Evolutionary conservation across 2,797 vertebrate genomes (phyloP), one percentile per base, ranked within the genome.

Genomic region (Silurus aristotelis): DNA sequence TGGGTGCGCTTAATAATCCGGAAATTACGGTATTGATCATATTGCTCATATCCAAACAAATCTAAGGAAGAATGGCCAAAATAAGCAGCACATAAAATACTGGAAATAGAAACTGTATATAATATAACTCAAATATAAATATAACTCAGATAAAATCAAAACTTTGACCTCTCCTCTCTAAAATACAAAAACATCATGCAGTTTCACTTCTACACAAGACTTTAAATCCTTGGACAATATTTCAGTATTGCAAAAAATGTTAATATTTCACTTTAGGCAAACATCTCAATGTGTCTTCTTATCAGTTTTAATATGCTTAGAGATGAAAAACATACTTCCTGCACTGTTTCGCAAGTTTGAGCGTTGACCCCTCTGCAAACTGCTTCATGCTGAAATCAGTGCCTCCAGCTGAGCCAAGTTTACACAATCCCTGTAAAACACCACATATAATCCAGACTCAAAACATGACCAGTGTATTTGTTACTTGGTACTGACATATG

Each of bases 381-480:
- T 99, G 98, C 93, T 99, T 99, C 98, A 99, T 98, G 96, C 98
- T 99, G 89, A 98, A 99, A 92, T 99, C 98, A 0, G 98, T 99
- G 77, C 98, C 98, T 31, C 98, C 98, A 0, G 98, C 98, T 0
- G 98, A 99, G 58, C 98, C 98, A 66, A 99, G 96, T 90, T 99
- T 99, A 91, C 98, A 99, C 89, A 97, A 94, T 25, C 98, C 98
- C 98, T 99, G 92, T 9, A 84, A 61, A 84, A 48, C 83, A 80
- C 58, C 12, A 66, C 56, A 80, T 27, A 80, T 22, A 55, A 67
- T 81, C 25, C 46, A 67, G 31, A 31, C 31, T 81, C 17, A 52
- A 55, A 81, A 20, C 66, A 55, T 67, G 25, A 20, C 10, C 5
- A 22, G 15, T 31, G 25, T 1, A 55, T 5, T 48, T 66, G 13